Evolutionary conservation across 1,140 invertebrate genomes (phyloP).

Genomic region (Lutraria rhynchaena): DNA sequence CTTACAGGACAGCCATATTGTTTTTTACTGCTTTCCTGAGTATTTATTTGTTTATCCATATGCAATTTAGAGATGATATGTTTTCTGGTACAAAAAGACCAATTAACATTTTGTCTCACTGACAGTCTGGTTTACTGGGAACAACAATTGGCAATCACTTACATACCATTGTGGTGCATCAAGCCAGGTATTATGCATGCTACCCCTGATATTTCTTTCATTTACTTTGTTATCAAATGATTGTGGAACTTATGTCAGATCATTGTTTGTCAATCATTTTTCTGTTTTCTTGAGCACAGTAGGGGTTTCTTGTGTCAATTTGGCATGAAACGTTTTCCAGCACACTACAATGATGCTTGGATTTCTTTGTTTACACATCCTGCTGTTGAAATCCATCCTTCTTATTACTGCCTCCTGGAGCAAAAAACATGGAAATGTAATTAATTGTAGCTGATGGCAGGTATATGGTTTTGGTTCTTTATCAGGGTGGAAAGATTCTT

Average conservation of each 20-base stretch:
- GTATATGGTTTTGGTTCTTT: conserved; percentile 43
- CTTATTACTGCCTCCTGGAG: conserved; percentile 22
- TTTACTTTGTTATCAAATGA: conserved; percentile 38
- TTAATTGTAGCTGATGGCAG: conserved; percentile 50
- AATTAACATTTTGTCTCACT: no score
- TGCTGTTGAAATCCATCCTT: conserved; percentile 35
- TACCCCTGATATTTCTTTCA: not conserved
- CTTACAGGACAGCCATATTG: no score
- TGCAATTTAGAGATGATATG: no score
- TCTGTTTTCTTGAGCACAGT: conserved; percentile 57
- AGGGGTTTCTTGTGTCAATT: conserved; percentile 47
- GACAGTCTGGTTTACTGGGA: no score
- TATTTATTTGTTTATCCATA: no score
- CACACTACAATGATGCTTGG: conserved; percentile 36
- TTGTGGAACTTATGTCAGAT: conserved; percentile 46
- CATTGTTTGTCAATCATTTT: conserved; percentile 37
- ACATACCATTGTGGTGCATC: no score
- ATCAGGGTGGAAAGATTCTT: conserved; percentile 55
- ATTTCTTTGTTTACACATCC: conserved; percentile 57
- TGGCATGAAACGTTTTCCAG: conserved; percentile 28
- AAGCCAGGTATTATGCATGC: no score
- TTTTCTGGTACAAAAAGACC: no score
- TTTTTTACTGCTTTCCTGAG: no score
- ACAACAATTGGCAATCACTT: no score
- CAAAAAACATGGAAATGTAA: conserved; percentile 55